phyloP scores from a whole-genome alignment of 1,140 invertebrate species.

The Hylaeus anthracinus region DNA sequence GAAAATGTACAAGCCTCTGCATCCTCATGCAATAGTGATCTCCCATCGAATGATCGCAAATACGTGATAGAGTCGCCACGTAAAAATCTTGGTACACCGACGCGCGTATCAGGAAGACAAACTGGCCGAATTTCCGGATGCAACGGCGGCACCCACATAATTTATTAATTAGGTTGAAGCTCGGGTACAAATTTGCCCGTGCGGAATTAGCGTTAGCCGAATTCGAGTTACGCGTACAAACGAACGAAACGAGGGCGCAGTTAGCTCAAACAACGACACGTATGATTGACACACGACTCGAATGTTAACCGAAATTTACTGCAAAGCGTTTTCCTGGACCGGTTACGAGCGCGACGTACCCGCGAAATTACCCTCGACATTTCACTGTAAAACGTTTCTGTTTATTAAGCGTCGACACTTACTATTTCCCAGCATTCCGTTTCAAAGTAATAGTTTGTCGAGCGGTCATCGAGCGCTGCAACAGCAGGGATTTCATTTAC shows the following conservation, averaged over 20 bases:
- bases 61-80: background rate
- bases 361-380: background rate
- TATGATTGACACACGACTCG: conserved; percentile 36
- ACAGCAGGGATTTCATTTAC: background rate
- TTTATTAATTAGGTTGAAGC: conserved; percentile 53
- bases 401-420: background rate
- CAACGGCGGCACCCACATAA: conserved; percentile 16
- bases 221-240: conserved; percentile 43
- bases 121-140: background rate
- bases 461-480: background rate
- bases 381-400: background rate
- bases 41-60: background rate
- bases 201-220: conserved; percentile 49
- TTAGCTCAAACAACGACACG: conserved; percentile 32
- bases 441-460: background rate
- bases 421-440: background rate
- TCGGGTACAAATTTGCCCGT: conserved; percentile 27
- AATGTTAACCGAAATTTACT: conserved; percentile 51
- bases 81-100: background rate
- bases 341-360: too few relatives aligned
- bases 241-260: conserved; percentile 43
- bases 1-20: background rate
- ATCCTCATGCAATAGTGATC: background rate
- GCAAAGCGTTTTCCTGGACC: background rate
- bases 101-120: background rate